Conservation (phyloP, 1,140 invertebrate species). For the Geopemphigus sp. region DNA sequence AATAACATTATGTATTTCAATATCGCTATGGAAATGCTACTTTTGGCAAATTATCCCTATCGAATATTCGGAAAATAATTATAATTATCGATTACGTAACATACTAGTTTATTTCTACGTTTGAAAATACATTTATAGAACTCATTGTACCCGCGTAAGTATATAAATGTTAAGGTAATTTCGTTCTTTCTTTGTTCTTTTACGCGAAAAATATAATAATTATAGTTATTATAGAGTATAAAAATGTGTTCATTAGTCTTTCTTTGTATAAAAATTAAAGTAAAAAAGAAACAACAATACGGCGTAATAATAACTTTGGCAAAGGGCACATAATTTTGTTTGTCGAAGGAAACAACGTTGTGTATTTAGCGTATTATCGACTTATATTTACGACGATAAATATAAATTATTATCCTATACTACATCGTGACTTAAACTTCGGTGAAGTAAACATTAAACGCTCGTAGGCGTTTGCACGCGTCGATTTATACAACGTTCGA, state of each 20-base stretch:
- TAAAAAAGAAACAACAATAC: background rate
- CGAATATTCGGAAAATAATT: background rate
- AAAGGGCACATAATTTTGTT: background rate
- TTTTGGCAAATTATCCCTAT: background rate
- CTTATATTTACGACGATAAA: background rate
- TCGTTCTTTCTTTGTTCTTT: background rate
- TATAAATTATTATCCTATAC: background rate
- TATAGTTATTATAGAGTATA: too few species aligned
- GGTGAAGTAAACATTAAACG: too few species aligned
- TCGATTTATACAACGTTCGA: too few species aligned
- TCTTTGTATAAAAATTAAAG: background rate
- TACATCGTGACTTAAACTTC: background rate
- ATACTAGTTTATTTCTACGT: conserved; percentile 17
- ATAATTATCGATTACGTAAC: background rate
- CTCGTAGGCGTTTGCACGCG: too few species aligned
- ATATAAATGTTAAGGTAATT: conserved; percentile 18
- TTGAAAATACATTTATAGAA: background rate
- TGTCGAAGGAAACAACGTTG: background rate
- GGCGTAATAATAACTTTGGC: background rate
- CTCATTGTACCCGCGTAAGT: background rate
- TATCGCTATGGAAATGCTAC: background rate
- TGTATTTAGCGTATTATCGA: background rate
- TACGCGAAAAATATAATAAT: background rate
- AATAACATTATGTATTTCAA: too few species aligned
- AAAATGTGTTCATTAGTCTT: too few species aligned